A percentile compares a stretch with the other conserved stretches of the same genome.
phyloP scores from a whole-genome alignment of 1,140 invertebrate genomes.

The Pogonus chalceus region DNA sequence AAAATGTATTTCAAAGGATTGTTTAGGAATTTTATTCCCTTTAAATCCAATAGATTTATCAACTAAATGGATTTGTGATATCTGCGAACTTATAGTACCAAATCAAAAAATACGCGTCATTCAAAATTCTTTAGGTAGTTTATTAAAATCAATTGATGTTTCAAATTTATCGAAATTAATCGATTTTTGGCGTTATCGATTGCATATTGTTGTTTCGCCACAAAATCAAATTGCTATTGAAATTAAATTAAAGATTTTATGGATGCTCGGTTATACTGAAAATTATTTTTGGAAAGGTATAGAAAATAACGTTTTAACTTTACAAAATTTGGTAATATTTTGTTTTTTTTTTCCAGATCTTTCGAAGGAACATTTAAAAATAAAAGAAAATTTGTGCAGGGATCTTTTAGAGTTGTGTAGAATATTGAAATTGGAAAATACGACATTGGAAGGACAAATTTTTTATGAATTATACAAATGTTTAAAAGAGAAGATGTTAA shows the following conservation, averaged over 20 bases:
- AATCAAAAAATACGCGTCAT: conserved; percentile 33
- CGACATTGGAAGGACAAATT: conserved; percentile 24
- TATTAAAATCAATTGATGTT: conserved; percentile 34
- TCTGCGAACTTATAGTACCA: conserved; percentile 33
- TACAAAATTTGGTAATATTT: too few relatives aligned
- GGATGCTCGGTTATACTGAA: not conserved
- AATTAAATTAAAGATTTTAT: conserved; percentile 24
- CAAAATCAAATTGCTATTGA: conserved; percentile 40
- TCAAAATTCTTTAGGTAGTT: conserved; percentile 36
- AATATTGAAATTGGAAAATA: conserved; percentile 32
- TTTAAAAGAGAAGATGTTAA: not conserved
- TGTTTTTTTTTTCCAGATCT: too few relatives aligned
- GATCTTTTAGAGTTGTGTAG: conserved; percentile 29
- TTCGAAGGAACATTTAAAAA: not conserved
- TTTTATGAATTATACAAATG: not conserved
- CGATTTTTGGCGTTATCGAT: conserved; percentile 33
- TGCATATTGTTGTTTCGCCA: conserved; percentile 36
- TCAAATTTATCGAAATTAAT: conserved; percentile 33
- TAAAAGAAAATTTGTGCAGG: conserved; percentile 27
- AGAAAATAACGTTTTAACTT: too few relatives aligned
- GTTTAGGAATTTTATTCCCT: conserved; percentile 36
- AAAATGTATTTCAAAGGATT: conserved; percentile 35
- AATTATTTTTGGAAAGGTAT: not conserved
- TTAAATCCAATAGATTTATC: conserved; percentile 33
- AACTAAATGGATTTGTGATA: conserved; percentile 37